A percentile compares a stretch with the other conserved stretches of the same genome.
Conservation (phyloP, 2,113 vertebrate species). For the Nothoprocta pentlandii region DNA sequence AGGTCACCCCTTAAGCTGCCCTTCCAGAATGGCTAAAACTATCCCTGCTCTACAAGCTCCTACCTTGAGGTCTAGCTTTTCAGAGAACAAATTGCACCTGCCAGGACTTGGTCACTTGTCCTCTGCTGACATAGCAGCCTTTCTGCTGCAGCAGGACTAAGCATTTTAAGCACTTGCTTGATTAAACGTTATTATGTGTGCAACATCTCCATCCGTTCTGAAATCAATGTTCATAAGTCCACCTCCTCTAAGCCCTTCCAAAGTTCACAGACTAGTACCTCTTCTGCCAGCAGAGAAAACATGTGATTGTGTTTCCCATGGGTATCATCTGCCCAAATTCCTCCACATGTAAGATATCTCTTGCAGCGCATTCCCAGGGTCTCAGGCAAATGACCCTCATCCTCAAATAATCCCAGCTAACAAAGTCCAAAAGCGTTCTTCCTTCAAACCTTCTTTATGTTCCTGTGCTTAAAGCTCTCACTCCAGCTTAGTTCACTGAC, state of each 20-base stretch:
- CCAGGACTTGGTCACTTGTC: background rate
- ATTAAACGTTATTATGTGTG: background rate
- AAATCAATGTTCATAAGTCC: background rate
- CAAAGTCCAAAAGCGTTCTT: background rate
- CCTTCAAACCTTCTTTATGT: background rate
- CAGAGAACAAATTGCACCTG: background rate
- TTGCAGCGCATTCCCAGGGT: fast-evolving
- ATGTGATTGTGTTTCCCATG: background rate
- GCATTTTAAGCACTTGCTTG: background rate
- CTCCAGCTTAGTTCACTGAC: background rate
- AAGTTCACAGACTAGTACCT: background rate
- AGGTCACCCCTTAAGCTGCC: background rate
- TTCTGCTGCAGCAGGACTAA: background rate
- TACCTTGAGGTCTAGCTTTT: background rate
- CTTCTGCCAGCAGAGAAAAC: background rate
- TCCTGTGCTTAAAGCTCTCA: background rate
- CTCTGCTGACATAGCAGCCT: background rate
- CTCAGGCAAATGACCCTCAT: background rate
- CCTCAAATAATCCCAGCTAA: background rate
- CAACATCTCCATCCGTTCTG: background rate
- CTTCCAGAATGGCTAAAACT: background rate
- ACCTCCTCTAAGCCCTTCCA: background rate
- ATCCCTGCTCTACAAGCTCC: background rate
- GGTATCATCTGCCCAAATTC: background rate
- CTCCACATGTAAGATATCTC: background rate